phyloP scores from a whole-genome alignment of 2,797 vertebrate genomes.

The Graptemys geographica region DNA sequence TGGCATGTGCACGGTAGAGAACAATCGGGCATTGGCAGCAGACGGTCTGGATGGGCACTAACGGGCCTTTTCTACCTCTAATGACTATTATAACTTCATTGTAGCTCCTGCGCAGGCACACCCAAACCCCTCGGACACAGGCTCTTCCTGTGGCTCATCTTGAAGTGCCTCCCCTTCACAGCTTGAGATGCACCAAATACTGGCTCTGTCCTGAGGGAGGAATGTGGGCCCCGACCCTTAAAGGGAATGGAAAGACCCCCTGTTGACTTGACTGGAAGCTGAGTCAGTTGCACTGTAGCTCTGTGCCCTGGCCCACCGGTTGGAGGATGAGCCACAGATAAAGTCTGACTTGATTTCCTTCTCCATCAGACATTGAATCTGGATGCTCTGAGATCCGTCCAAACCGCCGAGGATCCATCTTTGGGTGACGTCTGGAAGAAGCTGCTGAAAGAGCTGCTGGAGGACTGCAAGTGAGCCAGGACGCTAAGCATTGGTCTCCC shows the following conservation, averaged over 20 bases:
- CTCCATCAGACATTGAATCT: slow-evolving; percentile 70
- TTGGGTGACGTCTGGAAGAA: slow-evolving; percentile 17
- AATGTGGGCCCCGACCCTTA: no score
- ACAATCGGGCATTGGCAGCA: no score
- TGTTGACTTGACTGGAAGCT: not conserved
- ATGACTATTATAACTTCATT: no score
- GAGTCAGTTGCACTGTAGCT: not conserved
- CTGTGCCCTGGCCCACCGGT: not conserved
- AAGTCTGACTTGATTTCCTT: not conserved
- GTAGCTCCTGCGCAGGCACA: no score
- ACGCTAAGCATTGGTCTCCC: not conserved
- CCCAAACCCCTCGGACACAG: no score
- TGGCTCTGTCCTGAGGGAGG: not conserved
- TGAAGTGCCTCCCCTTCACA: no score
- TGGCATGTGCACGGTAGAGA: no score
- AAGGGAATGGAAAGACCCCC: not conserved
- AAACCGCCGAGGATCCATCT: not conserved
- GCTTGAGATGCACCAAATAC: no score
- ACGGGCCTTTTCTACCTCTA: no score
- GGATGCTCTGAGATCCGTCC: slow-evolving; percentile 46
- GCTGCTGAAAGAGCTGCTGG: slow-evolving; percentile 68
- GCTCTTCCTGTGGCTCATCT: no score
- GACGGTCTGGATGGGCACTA: no score
- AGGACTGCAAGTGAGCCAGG: slow-evolving; percentile 73
- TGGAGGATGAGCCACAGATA: not conserved